Base-by-base conservation (phyloP, 1,140 invertebrate species). In the Phymastichus coffea region DNA sequence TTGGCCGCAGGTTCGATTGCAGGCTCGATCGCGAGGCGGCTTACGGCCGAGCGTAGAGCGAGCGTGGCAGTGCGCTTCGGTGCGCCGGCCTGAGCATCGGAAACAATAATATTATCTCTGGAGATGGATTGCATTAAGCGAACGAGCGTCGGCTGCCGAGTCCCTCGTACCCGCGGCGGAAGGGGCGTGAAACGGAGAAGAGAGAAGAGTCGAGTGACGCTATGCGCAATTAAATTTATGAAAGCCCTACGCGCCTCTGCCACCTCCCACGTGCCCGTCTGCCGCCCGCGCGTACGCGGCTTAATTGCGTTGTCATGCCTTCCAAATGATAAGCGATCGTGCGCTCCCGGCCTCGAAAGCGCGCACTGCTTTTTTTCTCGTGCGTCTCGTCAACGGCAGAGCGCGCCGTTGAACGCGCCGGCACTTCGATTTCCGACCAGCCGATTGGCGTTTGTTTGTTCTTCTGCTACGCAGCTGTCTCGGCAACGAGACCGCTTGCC, bases 211-310 rank as follows among this genome's bases (percentile, higher is more conserved):
- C 49, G 52, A 55, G 41, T 55, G 40, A 55, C 52, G 38, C 44
- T 55, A 35, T 23, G 41, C 38, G 52, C 40, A 55, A 55, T 55
- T 55, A 55, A 44, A 55, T 55, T 55, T 55, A 55, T 44, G 40
- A 55, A 55, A 55, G 52, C 52, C 52, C 52, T 55, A 44, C 20
- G 38, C 40, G 38, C 6, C 40, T 44, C 26, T 37, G 23, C 38
- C 38, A 25, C 9, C 38, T 17, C 6, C 33, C 25, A n/a, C n/a
- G n/a, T n/a, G n/a, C n/a, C 22, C 20, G 10, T 44, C 22, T 44
- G 25, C 22, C 8, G 20, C 10, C 2, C 20, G 20, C 22, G 41
- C 15, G 6, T 15, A 20, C 15, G 2, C n/a, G 25, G 10, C 37
- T 38, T 52, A 52, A 53, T 53, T 53, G 51, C 38, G 51, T 53